These are phyloP conservation scores for Orientallactaga sibirica DNA, from an alignment of 2,797 vertebrate species.

Conservation along the genomic window DNA sequence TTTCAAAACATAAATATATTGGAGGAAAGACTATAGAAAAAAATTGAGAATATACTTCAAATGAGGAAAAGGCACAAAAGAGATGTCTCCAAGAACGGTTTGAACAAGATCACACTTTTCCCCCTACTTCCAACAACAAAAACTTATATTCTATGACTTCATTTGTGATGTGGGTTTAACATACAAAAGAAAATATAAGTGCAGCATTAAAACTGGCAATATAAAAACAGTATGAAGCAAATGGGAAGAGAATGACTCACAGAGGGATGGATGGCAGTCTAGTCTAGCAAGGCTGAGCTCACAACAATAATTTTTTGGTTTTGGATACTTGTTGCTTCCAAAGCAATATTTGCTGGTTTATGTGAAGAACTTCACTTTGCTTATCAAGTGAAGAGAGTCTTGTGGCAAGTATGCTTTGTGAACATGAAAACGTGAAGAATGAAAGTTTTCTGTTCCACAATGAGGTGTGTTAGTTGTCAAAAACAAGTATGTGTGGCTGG, in stretches of 20 bases:
- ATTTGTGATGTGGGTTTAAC: neutral
- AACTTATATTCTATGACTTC: neutral
- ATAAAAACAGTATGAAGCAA: constrained; percentile 33
- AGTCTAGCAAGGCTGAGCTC: neutral
- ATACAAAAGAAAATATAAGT: neutral
- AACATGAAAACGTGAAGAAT: constrained; percentile 39
- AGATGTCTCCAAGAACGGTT: neutral
- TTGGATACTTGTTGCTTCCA: neutral
- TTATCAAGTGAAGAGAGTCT: constrained; percentile 12
- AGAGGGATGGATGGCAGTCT: neutral
- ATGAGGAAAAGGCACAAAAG: constrained; percentile 18
- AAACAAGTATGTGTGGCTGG: constrained; percentile 15
- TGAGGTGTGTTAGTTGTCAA: constrained; percentile 38
- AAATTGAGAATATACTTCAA: constrained; percentile 35
- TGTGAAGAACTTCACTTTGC: constrained; percentile 17
- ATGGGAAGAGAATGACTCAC: neutral
- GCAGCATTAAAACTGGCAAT: neutral
- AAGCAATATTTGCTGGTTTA: constrained; percentile 4
- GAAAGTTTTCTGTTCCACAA: constrained; percentile 5
- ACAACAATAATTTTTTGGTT: neutral
- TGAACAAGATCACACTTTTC: constrained; percentile 19
- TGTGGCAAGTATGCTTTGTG: neutral
- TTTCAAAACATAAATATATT: constrained; percentile 28
- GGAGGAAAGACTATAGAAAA: neutral
- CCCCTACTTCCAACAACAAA: constrained; percentile 21